phyloP scores from a whole-genome alignment of 2,888 invertebrate genomes.

The Amblyjoppa fuscipennis region DNA sequence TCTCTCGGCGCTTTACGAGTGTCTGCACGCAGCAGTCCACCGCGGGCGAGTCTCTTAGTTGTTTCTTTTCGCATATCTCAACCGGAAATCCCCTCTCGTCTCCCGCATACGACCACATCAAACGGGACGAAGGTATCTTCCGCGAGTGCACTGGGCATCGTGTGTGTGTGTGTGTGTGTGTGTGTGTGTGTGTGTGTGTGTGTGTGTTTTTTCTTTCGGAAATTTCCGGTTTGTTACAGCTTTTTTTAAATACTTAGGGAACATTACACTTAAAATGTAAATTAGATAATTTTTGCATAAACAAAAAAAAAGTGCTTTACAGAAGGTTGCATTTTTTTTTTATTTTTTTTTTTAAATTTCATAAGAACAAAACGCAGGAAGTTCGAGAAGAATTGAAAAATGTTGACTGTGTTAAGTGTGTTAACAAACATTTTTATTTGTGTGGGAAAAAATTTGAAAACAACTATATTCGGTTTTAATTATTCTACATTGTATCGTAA shows the following conservation, averaged over 20 bases:
- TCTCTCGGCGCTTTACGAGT: slow-evolving; percentile 31
- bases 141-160: neutral
- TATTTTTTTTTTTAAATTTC: neutral
- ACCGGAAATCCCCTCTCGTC: neutral
- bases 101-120: slow-evolving; percentile 5
- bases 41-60: slow-evolving; percentile 11
- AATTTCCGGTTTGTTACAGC: neutral
- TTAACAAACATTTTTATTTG: neutral
- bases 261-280: neutral
- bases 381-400: neutral
- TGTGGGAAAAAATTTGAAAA: neutral
- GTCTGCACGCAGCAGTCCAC: slow-evolving; percentile 22
- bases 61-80: slow-evolving; percentile 24
- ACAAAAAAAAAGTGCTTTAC: neutral
- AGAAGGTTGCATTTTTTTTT: neutral
- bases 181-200: no score
- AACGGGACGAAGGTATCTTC: slow-evolving; percentile 5
- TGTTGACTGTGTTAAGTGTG: neutral
- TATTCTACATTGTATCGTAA: neutral
- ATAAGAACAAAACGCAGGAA: neutral
- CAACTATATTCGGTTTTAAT: neutral
- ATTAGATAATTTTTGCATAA: neutral
- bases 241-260: neutral
- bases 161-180: no score
- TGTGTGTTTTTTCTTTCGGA: neutral